Conservation (phyloP, 2,888 invertebrate species). For the Heliconius erato region DNA sequence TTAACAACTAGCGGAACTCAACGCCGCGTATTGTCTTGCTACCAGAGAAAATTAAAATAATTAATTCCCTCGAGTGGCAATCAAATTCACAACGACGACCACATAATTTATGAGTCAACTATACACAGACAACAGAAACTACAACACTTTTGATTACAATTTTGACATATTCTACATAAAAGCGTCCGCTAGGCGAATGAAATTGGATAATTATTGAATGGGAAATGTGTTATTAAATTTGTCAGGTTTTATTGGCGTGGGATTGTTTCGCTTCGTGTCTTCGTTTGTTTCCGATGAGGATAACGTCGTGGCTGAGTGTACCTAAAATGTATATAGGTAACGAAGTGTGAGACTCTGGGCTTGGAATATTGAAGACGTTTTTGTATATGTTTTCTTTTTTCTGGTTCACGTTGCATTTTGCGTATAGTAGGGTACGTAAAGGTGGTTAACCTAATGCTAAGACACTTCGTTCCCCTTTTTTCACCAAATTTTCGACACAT, state of each 20-base stretch:
- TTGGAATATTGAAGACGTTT: neutral
- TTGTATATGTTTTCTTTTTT: too few relatives aligned
- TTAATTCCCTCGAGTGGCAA: neutral
- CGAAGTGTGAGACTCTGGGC: neutral
- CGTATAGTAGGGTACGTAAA: too few relatives aligned
- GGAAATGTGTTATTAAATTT: slow-evolving; percentile 61
- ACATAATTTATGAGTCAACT: neutral
- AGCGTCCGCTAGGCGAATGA: slow-evolving; percentile 56
- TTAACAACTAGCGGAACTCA: neutral
- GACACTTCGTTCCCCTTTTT: too few relatives aligned
- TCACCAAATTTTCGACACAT: too few relatives aligned
- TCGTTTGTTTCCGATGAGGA: slow-evolving; percentile 52
- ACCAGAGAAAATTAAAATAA: neutral
- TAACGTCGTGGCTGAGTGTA: slow-evolving; percentile 14
- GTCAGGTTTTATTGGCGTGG: slow-evolving; percentile 63
- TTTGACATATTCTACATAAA: slow-evolving; percentile 39
- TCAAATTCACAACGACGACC: too few relatives aligned
- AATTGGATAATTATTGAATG: slow-evolving; percentile 65
- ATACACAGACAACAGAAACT: neutral
- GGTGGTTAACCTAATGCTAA: too few relatives aligned
- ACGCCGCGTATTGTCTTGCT: neutral
- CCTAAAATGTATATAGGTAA: neutral
- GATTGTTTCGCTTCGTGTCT: slow-evolving; percentile 52
- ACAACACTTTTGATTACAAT: neutral
- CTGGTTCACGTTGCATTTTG: too few relatives aligned